Evolutionary conservation across 2,888 invertebrate species (phyloP).

Genomic region (Molorchus minor): DNA sequence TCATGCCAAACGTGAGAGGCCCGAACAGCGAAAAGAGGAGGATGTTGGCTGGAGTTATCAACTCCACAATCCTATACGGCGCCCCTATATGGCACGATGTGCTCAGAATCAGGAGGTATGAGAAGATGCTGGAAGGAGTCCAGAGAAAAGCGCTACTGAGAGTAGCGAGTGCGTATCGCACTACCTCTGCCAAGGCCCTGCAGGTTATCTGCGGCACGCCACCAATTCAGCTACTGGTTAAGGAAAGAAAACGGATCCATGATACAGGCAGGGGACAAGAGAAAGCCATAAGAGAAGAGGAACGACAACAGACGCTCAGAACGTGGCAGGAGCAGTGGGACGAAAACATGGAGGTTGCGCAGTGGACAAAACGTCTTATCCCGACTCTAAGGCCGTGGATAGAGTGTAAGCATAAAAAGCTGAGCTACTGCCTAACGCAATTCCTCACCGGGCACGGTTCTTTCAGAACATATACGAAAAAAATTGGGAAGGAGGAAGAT

Average conservation of each 20-base stretch:
- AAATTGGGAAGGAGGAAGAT: too few species aligned
- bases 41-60: constrained; percentile 9
- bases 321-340: background rate
- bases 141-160: constrained; percentile 15
- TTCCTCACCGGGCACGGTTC: background rate
- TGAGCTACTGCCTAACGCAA: background rate
- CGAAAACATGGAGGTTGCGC: background rate
- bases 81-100: constrained; percentile 23
- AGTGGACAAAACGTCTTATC: background rate
- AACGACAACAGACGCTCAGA: too few species aligned
- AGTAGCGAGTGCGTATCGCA: constrained; percentile 10
- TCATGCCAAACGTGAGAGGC: constrained; percentile 38
- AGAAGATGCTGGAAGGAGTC: constrained; percentile 1
- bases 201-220: background rate
- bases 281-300: too few species aligned
- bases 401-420: background rate
- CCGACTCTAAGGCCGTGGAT: background rate
- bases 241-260: background rate
- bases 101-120: background rate
- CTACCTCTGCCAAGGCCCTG: background rate
- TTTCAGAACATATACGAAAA: too few species aligned
- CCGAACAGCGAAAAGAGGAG: constrained; percentile 12
- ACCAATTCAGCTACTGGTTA: constrained; percentile 5
- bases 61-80: constrained; percentile 25
- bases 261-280: background rate